Base-by-base conservation (phyloP, 2,113 vertebrate species). In the Mormoops blainvillei region DNA sequence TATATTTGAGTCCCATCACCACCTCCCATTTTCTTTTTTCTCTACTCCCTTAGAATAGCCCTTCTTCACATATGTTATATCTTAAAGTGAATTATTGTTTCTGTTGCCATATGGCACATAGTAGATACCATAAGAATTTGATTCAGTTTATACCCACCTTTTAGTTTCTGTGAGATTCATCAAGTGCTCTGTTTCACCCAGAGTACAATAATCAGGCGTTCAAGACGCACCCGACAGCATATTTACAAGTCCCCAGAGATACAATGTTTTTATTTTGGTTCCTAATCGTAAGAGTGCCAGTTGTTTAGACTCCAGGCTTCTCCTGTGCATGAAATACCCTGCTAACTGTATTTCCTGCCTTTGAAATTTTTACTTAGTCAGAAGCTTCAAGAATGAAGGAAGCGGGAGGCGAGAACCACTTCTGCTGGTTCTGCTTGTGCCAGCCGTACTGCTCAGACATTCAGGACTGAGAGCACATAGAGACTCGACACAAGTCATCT, bases 321-420 rank as follows among this genome's bases (percentile, higher is more conserved):
- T 73, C 63, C 4, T 89, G 22, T 91, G 2, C 7, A 10, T 78
- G 12, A 82, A 92, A 52, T 89, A 70, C 36, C 20, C 22, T 77
- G 73, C 22, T 68, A 68, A 45, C 15, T 50, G 4, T 82, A 43
- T 93, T 84, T 90, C 61, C 58, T 89, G 43, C 63, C 31, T 91
- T 87, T 77, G 36, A 81, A 54, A 18, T 90, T 94, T 86, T 65
- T 43, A 56, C 87, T 91, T 87, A 88, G 19, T 93, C 45, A 52
- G 48, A 10, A 94, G 52, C 80, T 96, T 96, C 61, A 87, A 89
- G 54, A 93, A 58, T 48, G 52, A 96, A 95, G 43, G 68, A 88
- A n/a, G 70, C 90, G 86, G 78, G 36, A 63, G 7, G 70, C 43
- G 91, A 56, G 22, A 94, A 78, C 61, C 70, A 43, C 83, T 95